These are phyloP conservation scores for Philopotamus ludificatus DNA, from an alignment of 1,140 invertebrate species.

Conservation along the genomic window DNA sequence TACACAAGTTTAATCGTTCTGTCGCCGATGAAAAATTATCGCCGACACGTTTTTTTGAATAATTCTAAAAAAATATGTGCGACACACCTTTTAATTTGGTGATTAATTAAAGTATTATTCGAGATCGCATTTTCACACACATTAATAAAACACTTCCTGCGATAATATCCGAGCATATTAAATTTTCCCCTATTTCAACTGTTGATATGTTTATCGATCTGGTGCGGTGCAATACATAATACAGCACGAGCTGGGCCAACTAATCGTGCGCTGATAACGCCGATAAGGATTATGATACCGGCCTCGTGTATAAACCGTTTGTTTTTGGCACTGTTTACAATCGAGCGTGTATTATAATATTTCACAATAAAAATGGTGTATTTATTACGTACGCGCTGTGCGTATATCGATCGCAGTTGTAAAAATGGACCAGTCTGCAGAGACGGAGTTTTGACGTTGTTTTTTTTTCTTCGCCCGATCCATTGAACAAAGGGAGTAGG, in stretches of 20 bases:
- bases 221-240: background rate
- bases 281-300: background rate
- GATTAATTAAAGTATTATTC: too few species aligned
- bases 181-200: background rate
- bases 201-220: background rate
- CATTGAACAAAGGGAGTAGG: too few species aligned
- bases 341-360: too few species aligned
- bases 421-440: background rate
- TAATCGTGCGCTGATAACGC: slow-evolving; percentile 1
- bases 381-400: background rate
- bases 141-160: background rate
- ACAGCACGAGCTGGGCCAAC: background rate
- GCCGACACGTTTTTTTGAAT: background rate
- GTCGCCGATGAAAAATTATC: too few species aligned
- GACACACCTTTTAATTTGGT: too few species aligned
- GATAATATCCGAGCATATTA: background rate
- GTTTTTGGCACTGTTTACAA: background rate
- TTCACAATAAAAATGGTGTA: too few species aligned
- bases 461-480: background rate
- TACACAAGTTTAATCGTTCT: too few species aligned
- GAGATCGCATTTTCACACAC: too few species aligned
- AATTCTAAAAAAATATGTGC: background rate
- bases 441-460: background rate
- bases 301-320: background rate
- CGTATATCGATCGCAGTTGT: background rate